Percentiles rank a stretch among this genome's conserved stretches.
Conservation (phyloP, 2,797 vertebrate genomes). For the Enteromius afrohamiltoni region DNA sequence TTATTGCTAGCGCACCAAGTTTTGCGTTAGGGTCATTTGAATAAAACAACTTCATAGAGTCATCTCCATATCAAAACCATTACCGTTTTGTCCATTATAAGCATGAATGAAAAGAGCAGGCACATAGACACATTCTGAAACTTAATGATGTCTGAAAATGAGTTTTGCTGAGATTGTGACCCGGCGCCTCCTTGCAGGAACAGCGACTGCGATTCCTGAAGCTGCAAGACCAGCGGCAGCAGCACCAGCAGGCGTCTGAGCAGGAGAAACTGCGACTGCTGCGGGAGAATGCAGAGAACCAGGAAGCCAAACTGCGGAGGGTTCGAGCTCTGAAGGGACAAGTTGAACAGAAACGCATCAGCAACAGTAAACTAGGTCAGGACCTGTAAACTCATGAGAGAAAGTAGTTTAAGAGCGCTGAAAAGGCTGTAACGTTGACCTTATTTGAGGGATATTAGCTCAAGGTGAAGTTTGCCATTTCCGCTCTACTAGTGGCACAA, state of each 20-base stretch:
- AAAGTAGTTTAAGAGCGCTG: not conserved
- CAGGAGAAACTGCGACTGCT: constrained; percentile 88
- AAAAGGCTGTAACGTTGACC: not conserved
- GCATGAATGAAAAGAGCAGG: not conserved
- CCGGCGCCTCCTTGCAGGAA: constrained; percentile 77
- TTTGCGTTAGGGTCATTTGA: not conserved
- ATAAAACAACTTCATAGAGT: not conserved
- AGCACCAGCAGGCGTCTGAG: constrained; percentile 85
- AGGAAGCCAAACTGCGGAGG: constrained; percentile 91
- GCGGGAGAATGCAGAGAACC: constrained; percentile 87
- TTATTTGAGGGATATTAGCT: constrained; percentile 7
- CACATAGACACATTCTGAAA: constrained; percentile 2
- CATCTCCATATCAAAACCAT: not conserved
- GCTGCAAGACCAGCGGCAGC: constrained; percentile 88
- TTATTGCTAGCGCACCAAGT: not conserved
- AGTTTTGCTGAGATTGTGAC: not conserved
- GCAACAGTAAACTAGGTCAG: constrained; percentile 91
- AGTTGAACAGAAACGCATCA: constrained; percentile 91
- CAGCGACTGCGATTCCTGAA: constrained; percentile 92
- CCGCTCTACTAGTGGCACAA: not conserved
- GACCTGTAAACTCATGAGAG: not conserved
- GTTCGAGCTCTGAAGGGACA: constrained; percentile 90
- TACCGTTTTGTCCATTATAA: not conserved
- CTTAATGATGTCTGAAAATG: constrained; percentile 10
- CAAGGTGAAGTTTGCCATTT: constrained; percentile 11